These are phyloP conservation scores for Catharus bicknelli DNA, from an alignment of 2,113 vertebrate genomes.

Conservation along the genomic window DNA sequence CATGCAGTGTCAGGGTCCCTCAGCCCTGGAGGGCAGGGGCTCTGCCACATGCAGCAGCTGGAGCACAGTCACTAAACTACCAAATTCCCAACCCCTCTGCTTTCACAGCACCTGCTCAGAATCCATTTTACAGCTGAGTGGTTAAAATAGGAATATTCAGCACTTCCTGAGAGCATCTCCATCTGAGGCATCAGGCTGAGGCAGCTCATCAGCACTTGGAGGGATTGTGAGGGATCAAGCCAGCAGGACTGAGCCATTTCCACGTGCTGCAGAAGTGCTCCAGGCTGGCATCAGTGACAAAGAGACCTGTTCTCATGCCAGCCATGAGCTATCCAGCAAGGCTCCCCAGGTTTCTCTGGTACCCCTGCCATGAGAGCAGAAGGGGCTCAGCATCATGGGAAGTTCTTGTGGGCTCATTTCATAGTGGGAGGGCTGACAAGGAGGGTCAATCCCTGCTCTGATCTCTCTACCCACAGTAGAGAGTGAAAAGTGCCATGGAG, in stretches of 20 bases:
- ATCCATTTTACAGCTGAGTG: background rate
- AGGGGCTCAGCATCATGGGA: background rate
- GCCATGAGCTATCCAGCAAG: background rate
- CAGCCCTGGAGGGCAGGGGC: background rate
- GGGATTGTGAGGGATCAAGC: background rate
- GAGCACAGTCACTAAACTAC: background rate
- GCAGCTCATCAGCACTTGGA: background rate
- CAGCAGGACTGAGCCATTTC: background rate
- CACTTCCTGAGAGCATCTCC: background rate
- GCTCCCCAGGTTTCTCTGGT: background rate
- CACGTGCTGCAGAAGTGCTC: background rate
- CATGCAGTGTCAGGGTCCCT: fast-evolving
- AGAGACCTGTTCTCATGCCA: background rate
- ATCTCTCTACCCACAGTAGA: background rate
- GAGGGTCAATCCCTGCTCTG: background rate
- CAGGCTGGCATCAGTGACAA: background rate
- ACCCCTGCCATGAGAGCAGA: background rate
- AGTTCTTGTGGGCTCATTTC: background rate
- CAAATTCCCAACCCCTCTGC: fast-evolving
- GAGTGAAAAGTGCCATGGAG: background rate
- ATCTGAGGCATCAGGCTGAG: background rate
- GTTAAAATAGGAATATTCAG: background rate
- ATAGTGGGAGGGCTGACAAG: background rate
- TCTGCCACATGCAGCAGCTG: background rate
- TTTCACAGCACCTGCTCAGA: background rate